Conservation (phyloP, 2,888 invertebrate species). For the Aphodius sticticus region DNA sequence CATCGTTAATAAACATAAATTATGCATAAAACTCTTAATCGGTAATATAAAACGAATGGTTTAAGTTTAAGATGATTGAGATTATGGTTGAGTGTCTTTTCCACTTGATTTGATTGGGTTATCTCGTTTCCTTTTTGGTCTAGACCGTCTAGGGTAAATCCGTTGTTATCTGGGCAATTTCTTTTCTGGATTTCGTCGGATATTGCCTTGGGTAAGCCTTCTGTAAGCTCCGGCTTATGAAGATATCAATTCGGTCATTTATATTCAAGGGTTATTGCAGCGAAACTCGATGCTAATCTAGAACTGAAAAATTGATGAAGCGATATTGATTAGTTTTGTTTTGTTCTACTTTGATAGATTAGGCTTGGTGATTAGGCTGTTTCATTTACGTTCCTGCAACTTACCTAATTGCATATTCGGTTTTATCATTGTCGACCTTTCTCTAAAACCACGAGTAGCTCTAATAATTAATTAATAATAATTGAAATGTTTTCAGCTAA, state of each 20-base stretch:
- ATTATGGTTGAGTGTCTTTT: not conserved
- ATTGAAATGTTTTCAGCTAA: not conserved
- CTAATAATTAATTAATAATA: no score
- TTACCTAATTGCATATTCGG: no score
- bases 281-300: not conserved
- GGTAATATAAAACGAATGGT: not conserved
- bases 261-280: not conserved
- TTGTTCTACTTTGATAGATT: no score
- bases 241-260: not conserved
- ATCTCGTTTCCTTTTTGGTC: not conserved
- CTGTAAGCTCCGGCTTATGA: not conserved
- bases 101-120: not conserved
- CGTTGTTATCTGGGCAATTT: not conserved
- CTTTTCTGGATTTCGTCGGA: not conserved
- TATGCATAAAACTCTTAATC: not conserved
- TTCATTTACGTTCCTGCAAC: no score
- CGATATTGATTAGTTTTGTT: no score
- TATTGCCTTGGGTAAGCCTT: not conserved
- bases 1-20: not conserved
- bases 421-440: no score
- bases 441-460: no score
- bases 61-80: not conserved
- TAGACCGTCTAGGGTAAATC: not conserved
- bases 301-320: no score
- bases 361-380: no score